Percentiles rank a stretch among this genome's conserved stretches.
phyloP scores from a whole-genome alignment of 2,888 invertebrate species.

The Perdita meconis region DNA sequence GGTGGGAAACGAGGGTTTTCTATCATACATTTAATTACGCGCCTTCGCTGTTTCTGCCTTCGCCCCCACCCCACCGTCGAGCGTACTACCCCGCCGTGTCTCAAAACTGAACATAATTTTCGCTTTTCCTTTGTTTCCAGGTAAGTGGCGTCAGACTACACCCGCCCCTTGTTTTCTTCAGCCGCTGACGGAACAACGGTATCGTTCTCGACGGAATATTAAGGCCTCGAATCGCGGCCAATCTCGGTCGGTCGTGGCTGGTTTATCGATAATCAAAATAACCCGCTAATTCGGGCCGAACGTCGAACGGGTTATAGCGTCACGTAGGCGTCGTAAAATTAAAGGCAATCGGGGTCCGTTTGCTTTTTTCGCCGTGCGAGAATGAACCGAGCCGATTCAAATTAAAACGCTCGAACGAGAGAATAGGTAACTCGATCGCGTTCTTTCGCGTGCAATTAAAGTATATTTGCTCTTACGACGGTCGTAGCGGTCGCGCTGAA shows the following conservation, averaged over 20 bases:
- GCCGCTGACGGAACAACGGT: constrained; percentile 1
- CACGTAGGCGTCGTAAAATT: constrained; percentile 44
- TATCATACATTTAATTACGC: constrained; percentile 75
- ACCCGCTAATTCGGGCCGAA: constrained; percentile 41
- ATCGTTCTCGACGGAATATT: constrained; percentile 38
- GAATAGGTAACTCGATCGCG: neutral
- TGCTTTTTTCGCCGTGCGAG: constrained; percentile 6
- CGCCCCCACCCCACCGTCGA: constrained; percentile 22
- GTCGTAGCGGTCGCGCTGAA: neutral
- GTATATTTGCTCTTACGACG: constrained; percentile 26
- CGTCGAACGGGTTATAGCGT: constrained; percentile 7
- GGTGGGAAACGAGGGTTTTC: constrained; percentile 59
- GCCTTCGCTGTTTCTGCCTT: constrained; percentile 39
- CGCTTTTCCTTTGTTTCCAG: constrained; percentile 77
- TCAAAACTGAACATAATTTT: constrained; percentile 65
- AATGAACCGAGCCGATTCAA: constrained; percentile 17
- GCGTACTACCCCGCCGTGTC: constrained; percentile 51
- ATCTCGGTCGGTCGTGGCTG: constrained; percentile 12
- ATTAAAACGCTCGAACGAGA: constrained; percentile 15
- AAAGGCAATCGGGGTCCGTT: constrained; percentile 49
- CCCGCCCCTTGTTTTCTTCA: constrained; percentile 6
- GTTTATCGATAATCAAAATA: constrained; percentile 38
- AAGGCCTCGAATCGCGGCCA: constrained; percentile 47
- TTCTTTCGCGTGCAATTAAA: constrained; percentile 31
- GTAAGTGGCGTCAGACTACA: constrained; percentile 72